phyloP scores from a whole-genome alignment of 2,113 vertebrate genomes.

The Danionella cerebrum region DNA sequence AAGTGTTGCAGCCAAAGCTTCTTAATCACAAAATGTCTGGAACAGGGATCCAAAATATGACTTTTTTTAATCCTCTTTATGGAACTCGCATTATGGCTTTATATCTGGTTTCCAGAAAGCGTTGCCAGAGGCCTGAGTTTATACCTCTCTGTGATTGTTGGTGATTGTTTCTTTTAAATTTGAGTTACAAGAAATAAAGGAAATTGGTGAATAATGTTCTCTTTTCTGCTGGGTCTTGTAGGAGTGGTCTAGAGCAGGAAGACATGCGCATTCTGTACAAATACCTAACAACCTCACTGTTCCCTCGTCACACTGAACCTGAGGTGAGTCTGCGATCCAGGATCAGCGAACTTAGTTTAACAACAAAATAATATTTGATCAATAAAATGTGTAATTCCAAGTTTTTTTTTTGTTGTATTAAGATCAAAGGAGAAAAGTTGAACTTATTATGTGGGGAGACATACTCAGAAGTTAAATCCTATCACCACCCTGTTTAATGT shows the following conservation, averaged over 20 bases:
- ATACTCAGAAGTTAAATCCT: too few relatives aligned
- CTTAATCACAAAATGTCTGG: conserved; percentile 1
- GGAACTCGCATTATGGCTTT: neutral
- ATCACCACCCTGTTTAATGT: too few relatives aligned
- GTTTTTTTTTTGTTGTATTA: too few relatives aligned
- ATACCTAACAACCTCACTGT: conserved; percentile 93
- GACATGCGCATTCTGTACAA: conserved; percentile 98
- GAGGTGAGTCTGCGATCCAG: conserved; percentile 67
- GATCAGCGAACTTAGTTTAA: too few relatives aligned
- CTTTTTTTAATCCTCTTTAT: conserved; percentile 26
- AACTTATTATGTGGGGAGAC: neutral
- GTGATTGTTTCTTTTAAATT: neutral
- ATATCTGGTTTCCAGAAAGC: neutral
- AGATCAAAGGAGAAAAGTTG: too few relatives aligned
- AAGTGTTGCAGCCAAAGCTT: neutral
- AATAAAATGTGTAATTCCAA: too few relatives aligned
- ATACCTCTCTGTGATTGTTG: neutral
- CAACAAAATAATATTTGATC: too few relatives aligned
- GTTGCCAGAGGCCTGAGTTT: neutral
- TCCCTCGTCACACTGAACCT: conserved; percentile 90
- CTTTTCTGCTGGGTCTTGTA: conserved; percentile 38
- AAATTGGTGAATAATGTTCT: neutral
- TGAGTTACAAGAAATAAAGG: neutral
- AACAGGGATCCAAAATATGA: conserved; percentile 9
- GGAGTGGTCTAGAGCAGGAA: conserved; percentile 96